Base-by-base conservation (phyloP, 2,113 vertebrate species). In the Periophthalmus modestus region DNA sequence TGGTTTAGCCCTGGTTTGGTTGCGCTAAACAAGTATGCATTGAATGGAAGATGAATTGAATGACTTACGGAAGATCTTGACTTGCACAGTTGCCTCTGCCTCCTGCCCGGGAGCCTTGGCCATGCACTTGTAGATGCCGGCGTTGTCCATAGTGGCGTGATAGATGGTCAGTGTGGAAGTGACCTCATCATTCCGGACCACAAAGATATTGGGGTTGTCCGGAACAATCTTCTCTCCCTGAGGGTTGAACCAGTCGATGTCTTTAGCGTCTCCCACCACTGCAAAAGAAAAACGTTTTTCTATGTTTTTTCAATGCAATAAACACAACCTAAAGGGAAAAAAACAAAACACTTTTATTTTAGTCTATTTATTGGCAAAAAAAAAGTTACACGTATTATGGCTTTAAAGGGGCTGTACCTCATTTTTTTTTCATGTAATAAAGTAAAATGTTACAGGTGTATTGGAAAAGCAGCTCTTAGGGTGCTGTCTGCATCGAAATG, bases 101-200 rank as follows among this genome's bases (percentile, higher is more conserved):
- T 97, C 95, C 16, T 93, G 94, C 48, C 96, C 95, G 0, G 93
- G 95, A 2, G 72, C 85, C 15, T 91, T 95, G 66, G 97, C 96
- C 75, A 98, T 94, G 0, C 98, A 99, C 89, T 96, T 98, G 90
- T 99, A 99, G 87, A 97, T 96, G 73, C 98, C 97, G 0, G 98
- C 96, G 0, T 95, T 95, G 7, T 98, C 96, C 0, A 97, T 94
- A 54, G 92, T 93, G 80, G 96, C 97, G 0, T 96, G 96, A 93
- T 99, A 99, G 84, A 99, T 98, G 85, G 96, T 98, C 77, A 99
- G 96, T 0, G 94, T 96, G 1, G 96, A 96, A 0, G 92, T 93
- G 34, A 87, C 81, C 24, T 98, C 96, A 1, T 97, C 97, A 0
- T 80, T 95, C 66, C 93, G 93, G 71, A 92, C 94, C 83, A 98